Evolutionary conservation across 2,888 invertebrate genomes (phyloP), one percentile per base, ranked within the genome.

Genomic region (Eristalis arbustorum): DNA sequence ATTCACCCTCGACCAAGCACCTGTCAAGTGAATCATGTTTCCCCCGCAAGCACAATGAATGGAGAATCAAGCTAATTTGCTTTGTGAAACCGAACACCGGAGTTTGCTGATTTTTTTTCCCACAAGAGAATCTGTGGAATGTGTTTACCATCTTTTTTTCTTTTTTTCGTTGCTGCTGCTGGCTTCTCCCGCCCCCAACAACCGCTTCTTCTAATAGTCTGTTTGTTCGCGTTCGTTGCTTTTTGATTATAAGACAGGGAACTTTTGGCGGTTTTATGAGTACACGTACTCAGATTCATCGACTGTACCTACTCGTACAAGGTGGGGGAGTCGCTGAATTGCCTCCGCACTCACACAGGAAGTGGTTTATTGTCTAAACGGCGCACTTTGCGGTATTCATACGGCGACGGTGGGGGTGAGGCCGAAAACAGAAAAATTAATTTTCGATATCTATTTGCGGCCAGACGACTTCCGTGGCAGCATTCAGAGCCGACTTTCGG

Each of bases 321-420:
- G 37, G 37, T 13, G 34, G 13, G 18, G 18, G 18, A 18, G 18
- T 18, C 18, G 25, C 59, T 25, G 25, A 59, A 25, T 28, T 59
- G 49, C 49, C 31, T 31, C 31, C 49, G 18, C 18, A 49, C 49
- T 18, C 28, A 42, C 25, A 63, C 67, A 67, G 79, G 79, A 80
- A 80, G 68, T 80, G 73, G 73, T 63, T 74, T 73, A 79, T 79
- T 79, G 67, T 59, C 37, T 79, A 63, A 73, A 80, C 73, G 73
- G 63, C n/a, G n/a, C 40, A 73, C 62, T 79, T 40, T 23, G 23
- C 14, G 59, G 59, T 23, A 25, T 59, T 23, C 25, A 25, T 14
- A 59, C 25, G 49, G 49, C 13, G 37, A 2, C 11, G 25, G 11
- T 59, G 64, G 63, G 62, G n/a, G 63, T 31, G 69, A 57, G 57